Conservation (phyloP, 2,888 invertebrate genomes). For the Portevinia maculata region DNA sequence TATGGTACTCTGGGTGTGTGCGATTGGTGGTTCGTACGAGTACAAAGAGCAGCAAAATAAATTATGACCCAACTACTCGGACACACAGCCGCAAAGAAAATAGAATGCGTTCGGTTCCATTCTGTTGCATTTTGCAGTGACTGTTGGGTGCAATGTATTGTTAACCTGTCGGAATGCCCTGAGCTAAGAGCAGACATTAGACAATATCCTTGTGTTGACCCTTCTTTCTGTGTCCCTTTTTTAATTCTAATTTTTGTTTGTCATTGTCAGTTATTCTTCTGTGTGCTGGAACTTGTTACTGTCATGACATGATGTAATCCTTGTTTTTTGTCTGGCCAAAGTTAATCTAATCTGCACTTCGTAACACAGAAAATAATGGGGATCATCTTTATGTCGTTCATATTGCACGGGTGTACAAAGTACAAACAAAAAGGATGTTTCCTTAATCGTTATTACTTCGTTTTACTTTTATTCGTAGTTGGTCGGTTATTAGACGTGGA, state of each 20-base stretch:
- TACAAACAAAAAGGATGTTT: no score
- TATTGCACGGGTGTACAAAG: no score
- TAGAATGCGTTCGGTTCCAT: slow-evolving; percentile 47
- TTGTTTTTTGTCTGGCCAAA: background rate
- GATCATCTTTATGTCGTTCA: no score
- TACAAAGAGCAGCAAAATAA: slow-evolving; percentile 50
- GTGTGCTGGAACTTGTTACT: slow-evolving; percentile 1
- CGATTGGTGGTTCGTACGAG: slow-evolving; percentile 33
- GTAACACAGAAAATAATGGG: background rate
- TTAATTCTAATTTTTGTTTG: background rate
- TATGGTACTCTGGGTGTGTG: slow-evolving; percentile 42
- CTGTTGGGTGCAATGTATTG: slow-evolving; percentile 42
- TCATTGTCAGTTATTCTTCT: slow-evolving; percentile 4
- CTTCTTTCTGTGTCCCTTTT: background rate
- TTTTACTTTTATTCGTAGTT: no score
- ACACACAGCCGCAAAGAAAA: slow-evolving; percentile 49
- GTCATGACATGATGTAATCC: slow-evolving; percentile 2
- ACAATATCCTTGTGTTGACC: slow-evolving; percentile 12
- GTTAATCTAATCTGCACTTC: slow-evolving; percentile 18
- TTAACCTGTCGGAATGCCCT: slow-evolving; percentile 73
- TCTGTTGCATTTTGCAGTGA: slow-evolving; percentile 41
- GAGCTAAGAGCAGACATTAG: slow-evolving; percentile 25
- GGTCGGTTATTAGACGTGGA: no score
- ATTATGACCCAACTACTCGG: slow-evolving; percentile 37
- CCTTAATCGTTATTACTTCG: no score